Evolutionary conservation across 2,113 vertebrate species (phyloP).

Genomic region (Argyrosomus japonicus): DNA sequence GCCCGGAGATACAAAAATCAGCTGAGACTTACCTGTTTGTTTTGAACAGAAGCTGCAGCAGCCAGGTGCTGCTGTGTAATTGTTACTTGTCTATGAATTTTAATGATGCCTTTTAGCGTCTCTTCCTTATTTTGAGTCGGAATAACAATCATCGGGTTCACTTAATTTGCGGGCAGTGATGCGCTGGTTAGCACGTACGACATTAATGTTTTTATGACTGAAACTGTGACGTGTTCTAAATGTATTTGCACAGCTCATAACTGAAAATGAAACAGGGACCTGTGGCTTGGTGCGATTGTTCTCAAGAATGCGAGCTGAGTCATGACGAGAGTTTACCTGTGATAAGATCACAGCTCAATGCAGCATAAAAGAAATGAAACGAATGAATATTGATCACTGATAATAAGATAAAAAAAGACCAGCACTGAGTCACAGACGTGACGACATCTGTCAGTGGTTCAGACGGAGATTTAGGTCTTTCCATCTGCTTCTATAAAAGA

Average conservation of each 20-base stretch:
- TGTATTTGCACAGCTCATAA: not conserved
- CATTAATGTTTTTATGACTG: not conserved
- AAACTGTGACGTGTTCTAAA: not conserved
- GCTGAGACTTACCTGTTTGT: not conserved
- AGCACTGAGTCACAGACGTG: not conserved
- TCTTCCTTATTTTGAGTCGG: not conserved
- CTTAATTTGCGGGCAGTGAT: not conserved
- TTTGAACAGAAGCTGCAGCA: not conserved
- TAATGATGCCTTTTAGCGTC: not conserved
- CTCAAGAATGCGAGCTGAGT: slow-evolving; percentile 38
- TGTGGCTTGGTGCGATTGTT: not conserved
- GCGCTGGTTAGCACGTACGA: not conserved
- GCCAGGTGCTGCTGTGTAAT: not conserved
- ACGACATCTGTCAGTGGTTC: not conserved
- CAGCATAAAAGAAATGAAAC: not conserved
- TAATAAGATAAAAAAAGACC: not conserved
- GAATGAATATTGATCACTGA: not conserved
- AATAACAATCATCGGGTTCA: not conserved
- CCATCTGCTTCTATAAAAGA: not conserved
- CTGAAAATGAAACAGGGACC: not conserved
- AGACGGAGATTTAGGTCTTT: not conserved
- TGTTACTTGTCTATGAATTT: not conserved
- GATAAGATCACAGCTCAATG: not conserved
- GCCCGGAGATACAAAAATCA: not conserved
- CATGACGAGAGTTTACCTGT: slow-evolving; percentile 25